These are phyloP conservation scores for Clarias batrachus DNA, from an alignment of 2,113 vertebrate species.

Conservation along the genomic window DNA sequence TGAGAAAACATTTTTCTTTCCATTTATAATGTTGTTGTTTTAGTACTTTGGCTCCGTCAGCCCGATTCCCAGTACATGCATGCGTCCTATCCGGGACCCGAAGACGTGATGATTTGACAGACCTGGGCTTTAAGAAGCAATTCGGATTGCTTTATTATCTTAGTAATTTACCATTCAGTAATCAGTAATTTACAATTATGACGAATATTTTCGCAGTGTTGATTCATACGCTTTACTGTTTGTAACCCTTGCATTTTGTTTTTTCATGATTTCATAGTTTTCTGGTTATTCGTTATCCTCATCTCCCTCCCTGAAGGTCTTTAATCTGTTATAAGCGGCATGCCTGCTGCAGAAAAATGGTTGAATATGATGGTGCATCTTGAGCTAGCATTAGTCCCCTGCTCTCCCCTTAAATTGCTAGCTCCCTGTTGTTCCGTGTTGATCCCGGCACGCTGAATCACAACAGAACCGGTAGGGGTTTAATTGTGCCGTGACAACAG, in stretches of 20 bases:
- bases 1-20: conserved; percentile 57
- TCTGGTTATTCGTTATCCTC: not conserved
- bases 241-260: not conserved
- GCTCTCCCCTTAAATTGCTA: conserved; percentile 10
- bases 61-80: conserved; percentile 27
- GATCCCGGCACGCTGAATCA: conserved; percentile 37
- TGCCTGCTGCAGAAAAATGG: not conserved
- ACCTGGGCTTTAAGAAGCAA: conserved; percentile 36
- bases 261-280: not conserved
- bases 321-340: not conserved
- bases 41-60: conserved; percentile 23
- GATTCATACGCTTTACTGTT: not conserved
- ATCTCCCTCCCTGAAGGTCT: not conserved
- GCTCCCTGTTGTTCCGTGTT: conserved; percentile 37
- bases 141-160: conserved; percentile 11
- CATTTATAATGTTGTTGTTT: conserved; percentile 53
- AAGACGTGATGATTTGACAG: conserved; percentile 53
- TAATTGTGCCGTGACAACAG: conserved; percentile 44
- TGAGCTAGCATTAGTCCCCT: not conserved
- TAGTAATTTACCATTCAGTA: no score
- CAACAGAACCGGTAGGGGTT: conserved; percentile 37
- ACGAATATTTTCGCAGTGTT: not conserved
- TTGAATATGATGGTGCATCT: not conserved
- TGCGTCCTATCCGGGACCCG: conserved; percentile 49
- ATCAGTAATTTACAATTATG: no score